Evolutionary conservation across 2,888 invertebrate species (phyloP).

Genomic region (Rapana venosa): DNA sequence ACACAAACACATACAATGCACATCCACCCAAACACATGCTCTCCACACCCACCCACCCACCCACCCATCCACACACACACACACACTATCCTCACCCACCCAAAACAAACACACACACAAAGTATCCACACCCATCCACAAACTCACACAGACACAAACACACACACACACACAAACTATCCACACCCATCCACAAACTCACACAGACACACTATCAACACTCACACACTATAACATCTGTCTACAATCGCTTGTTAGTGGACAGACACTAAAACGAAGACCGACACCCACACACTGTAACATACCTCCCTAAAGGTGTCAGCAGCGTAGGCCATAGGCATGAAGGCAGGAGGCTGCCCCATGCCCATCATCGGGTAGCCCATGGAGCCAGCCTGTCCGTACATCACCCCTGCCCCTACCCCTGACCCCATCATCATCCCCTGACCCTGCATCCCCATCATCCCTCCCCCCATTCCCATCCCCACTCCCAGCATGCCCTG

Average conservation of each 20-base stretch:
- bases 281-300: neutral
- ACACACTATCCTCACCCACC: neutral
- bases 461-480: neutral
- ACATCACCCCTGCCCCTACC: constrained; percentile 15
- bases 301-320: constrained; percentile 34
- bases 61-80: too few species aligned
- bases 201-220: neutral
- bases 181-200: too few species aligned
- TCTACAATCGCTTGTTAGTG: too few species aligned
- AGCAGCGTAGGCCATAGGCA: constrained; percentile 43
- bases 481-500: neutral
- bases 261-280: neutral
- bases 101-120: neutral
- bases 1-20: neutral
- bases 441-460: neutral
- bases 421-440: neutral
- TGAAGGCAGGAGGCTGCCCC: constrained; percentile 46
- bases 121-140: too few species aligned
- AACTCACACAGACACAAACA: neutral
- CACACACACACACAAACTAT: too few species aligned
- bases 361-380: constrained; percentile 23
- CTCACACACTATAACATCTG: neutral
- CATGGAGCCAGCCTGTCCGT: constrained; percentile 42
- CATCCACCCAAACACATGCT: too few species aligned
- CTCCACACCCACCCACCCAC: too few species aligned